Evolutionary conservation across 2,113 vertebrate species (phyloP).

Genomic region (Tringa solitaria): DNA sequence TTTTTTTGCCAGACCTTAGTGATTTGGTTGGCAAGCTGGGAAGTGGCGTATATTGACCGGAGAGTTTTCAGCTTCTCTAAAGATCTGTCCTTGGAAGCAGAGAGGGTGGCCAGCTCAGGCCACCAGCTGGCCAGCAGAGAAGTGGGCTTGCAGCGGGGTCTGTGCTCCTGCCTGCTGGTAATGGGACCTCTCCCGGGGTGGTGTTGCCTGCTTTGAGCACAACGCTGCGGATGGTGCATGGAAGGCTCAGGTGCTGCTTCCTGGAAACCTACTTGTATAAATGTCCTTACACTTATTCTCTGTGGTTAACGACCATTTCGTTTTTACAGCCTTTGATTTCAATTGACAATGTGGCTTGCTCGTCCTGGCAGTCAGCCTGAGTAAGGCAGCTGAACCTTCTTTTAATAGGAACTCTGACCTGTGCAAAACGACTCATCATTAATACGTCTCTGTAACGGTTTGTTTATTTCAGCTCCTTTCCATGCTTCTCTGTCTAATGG

Average conservation of each 20-base stretch:
- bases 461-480: conserved; percentile 60
- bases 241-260: conserved; percentile 53
- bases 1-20: background rate
- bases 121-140: background rate
- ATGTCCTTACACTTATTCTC: background rate
- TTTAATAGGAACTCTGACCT: conserved; percentile 73
- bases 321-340: conserved; percentile 64
- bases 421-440: conserved; percentile 59
- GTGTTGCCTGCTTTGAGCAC: conserved; percentile 36
- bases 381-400: conserved; percentile 71
- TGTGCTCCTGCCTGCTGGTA: background rate
- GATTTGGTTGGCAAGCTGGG: background rate
- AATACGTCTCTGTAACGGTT: conserved; percentile 44
- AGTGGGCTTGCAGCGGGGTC: background rate
- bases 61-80: background rate
- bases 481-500: conserved; percentile 71
- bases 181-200: fast-evolving
- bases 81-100: conserved; percentile 7
- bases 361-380: conserved; percentile 37
- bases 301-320: conserved; percentile 48
- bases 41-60: background rate
- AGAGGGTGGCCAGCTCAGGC: background rate
- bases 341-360: conserved; percentile 52
- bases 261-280: background rate
- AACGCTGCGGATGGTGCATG: background rate